A percentile compares a stretch with the other conserved stretches of the same genome.
phyloP scores from a whole-genome alignment of 2,797 vertebrate species.

The Babyrousa celebensis region DNA sequence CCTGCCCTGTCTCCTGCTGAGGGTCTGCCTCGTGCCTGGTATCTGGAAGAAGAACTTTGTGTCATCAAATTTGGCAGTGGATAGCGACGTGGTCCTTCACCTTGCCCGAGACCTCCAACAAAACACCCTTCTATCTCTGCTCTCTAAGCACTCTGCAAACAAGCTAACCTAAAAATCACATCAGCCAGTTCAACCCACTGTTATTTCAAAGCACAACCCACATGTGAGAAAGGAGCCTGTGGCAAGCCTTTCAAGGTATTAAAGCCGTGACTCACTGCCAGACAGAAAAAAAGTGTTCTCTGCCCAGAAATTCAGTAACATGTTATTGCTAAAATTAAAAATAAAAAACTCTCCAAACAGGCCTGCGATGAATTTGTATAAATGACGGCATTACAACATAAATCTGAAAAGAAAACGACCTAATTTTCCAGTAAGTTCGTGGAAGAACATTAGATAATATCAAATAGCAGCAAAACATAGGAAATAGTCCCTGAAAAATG shows the following conservation, averaged over 20 bases:
- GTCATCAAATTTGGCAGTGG: constrained; percentile 61
- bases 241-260: constrained; percentile 76
- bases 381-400: constrained; percentile 62
- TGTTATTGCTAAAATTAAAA: constrained; percentile 80
- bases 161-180: constrained; percentile 74
- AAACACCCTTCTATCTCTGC: neutral
- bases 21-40: constrained; percentile 54
- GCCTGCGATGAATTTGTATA: constrained; percentile 10
- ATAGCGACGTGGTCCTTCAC: constrained; percentile 52
- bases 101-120: constrained; percentile 59
- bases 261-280: constrained; percentile 82
- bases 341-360: constrained; percentile 59
- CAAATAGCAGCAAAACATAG: constrained; percentile 47
- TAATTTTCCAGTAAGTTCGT: constrained; percentile 72
- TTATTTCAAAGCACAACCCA: constrained; percentile 77
- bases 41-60: constrained; percentile 1
- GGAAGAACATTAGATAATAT: constrained; percentile 66
- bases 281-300: constrained; percentile 74
- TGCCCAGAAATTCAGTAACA: constrained; percentile 73
- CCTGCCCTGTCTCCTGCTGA: constrained; percentile 36
- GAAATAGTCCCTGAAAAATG: constrained; percentile 60
- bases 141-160: constrained; percentile 37
- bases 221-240: constrained; percentile 72
- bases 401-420: constrained; percentile 56
- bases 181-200: constrained; percentile 58